Percentiles rank a stretch among this genome's conserved stretches.
Evolutionary conservation across 2,888 invertebrate species (phyloP).

Genomic region (Tachina fera): DNA sequence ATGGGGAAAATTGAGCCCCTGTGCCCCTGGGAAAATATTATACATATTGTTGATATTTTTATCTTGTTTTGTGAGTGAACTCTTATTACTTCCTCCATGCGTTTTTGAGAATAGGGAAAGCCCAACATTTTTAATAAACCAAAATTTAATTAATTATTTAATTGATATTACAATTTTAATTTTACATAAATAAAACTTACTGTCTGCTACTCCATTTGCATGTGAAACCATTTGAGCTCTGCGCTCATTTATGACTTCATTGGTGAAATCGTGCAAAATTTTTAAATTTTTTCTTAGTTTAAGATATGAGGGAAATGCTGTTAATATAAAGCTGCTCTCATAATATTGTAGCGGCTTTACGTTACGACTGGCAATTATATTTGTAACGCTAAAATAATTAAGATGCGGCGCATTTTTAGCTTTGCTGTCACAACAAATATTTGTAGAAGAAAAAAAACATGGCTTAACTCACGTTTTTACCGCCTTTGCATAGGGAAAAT

Average conservation of each 20-base stretch:
- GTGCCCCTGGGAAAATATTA: too few relatives aligned
- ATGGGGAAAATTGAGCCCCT: too few relatives aligned
- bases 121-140: too few relatives aligned
- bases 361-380: slow-evolving; percentile 60
- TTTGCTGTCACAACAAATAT: not conserved
- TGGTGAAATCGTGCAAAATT: slow-evolving; percentile 71
- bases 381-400: slow-evolving; percentile 57
- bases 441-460: not conserved
- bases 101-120: too few relatives aligned
- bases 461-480: slow-evolving; percentile 85
- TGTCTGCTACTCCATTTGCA: not conserved
- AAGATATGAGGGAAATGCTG: slow-evolving; percentile 42
- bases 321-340: slow-evolving; percentile 49
- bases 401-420: too few relatives aligned
- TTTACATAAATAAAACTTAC: not conserved
- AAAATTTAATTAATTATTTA: too few relatives aligned
- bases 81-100: too few relatives aligned
- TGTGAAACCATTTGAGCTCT: slow-evolving; percentile 7
- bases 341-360: slow-evolving; percentile 67
- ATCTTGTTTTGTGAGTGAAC: too few relatives aligned
- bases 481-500: slow-evolving; percentile 88
- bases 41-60: too few relatives aligned
- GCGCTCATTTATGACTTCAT: slow-evolving; percentile 70
- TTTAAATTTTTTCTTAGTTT: slow-evolving; percentile 52
- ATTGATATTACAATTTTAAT: not conserved